Evolutionary conservation across 2,797 vertebrate genomes (phyloP).

Genomic region (Falco cherrug): DNA sequence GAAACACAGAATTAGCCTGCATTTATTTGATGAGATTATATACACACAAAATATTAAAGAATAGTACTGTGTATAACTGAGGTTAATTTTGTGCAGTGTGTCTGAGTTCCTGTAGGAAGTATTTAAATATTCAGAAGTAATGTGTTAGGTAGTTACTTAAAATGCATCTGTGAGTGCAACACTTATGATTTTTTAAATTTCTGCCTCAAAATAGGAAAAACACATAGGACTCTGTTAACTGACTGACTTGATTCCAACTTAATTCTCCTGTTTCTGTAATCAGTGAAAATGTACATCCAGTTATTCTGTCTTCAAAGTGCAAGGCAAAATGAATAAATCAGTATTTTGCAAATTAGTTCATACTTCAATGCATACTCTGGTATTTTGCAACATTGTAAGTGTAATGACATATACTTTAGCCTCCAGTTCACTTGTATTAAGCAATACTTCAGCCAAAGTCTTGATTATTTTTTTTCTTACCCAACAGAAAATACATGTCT

Average conservation of each 20-base stretch:
- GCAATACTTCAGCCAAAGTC: not conserved
- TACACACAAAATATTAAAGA: not conserved
- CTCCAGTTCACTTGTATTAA: not conserved
- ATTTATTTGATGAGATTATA: not conserved
- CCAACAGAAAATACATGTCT: conserved; percentile 93
- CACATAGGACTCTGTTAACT: not conserved
- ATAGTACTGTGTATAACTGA: not conserved
- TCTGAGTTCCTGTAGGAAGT: not conserved
- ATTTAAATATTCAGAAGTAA: not conserved
- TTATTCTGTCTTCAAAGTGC: not conserved
- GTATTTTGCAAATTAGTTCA: not conserved
- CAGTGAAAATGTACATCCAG: not conserved
- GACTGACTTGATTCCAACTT: not conserved
- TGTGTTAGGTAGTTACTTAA: not conserved
- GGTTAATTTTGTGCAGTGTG: not conserved
- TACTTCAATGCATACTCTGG: not conserved
- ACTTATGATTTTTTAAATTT: not conserved
- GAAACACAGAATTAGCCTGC: not conserved
- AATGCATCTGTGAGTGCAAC: not conserved
- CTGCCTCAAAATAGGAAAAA: not conserved
- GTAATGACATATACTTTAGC: not conserved
- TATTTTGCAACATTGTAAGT: not conserved
- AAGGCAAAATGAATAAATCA: not conserved
- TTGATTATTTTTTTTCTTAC: not conserved
- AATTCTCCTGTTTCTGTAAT: not conserved